phyloP scores from a whole-genome alignment of 37 sponge, comb jelly and placozoan species.

The Chondrosia reniformis region DNA sequence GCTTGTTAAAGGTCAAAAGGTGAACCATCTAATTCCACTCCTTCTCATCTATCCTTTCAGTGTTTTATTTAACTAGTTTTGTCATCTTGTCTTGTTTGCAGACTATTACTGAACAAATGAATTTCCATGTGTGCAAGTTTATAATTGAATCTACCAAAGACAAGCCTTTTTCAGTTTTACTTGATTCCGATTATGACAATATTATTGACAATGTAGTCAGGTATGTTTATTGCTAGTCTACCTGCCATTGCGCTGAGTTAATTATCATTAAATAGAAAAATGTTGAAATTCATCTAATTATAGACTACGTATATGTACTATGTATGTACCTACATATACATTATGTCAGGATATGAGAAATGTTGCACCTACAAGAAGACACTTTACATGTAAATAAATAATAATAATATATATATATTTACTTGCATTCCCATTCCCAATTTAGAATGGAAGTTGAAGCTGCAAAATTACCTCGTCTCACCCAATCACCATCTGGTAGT shows the following conservation, averaged over 20 bases:
- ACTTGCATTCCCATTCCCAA: background rate
- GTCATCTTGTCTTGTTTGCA: background rate
- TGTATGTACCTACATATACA: background rate
- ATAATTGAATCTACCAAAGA: conserved; percentile 52
- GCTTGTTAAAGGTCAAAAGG: background rate
- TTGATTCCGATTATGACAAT: conserved; percentile 46
- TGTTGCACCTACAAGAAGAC: background rate
- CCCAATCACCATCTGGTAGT: background rate
- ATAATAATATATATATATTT: background rate
- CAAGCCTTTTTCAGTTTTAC: conserved; percentile 65
- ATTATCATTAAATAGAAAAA: background rate
- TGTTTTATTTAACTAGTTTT: no score
- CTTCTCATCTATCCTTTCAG: no score
- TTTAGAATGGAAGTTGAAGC: conserved; percentile 52
- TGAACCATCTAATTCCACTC: background rate
- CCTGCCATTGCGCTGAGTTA: background rate
- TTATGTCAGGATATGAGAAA: background rate
- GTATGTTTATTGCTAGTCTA: conserved; percentile 17
- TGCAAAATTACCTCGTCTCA: conserved; percentile 31
- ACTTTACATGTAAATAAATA: background rate
- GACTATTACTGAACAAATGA: conserved; percentile 20
- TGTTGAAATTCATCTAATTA: background rate
- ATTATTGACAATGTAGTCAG: conserved; percentile 50
- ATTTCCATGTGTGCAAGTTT: conserved; percentile 51
- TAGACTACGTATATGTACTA: background rate